Base-by-base conservation (phyloP, 2,113 vertebrate species). In the Synchiropus splendidus region DNA sequence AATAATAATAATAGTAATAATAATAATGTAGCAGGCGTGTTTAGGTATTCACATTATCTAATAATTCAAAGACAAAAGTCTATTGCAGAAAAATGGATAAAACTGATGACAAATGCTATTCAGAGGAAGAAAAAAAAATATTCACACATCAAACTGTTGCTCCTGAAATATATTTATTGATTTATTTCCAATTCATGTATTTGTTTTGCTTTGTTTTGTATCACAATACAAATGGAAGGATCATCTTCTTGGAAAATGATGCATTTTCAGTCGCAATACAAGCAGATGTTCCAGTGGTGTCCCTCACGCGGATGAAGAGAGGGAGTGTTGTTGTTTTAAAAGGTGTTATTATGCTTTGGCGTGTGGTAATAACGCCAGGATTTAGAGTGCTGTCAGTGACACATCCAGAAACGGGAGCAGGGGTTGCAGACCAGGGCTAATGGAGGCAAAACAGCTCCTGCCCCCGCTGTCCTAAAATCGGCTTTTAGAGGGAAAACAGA, bases 251-350 rank as follows among this genome's bases (percentile, higher is more conserved):
- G n/a, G n/a, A n/a, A 27, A 27, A 27, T 27, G 21, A 27, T 27
- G 21, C 21, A 27, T 27, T 5, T 27, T 4, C 21, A 27, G 21
- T 27, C 8, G 65, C 67, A 79, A 81, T 70, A 73, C 61, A 58
- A 82, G 75, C 81, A 83, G 83, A 80, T 83, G 79, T 81, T 78
- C 21, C 72, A 75, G 51, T 67, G 69, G 72, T 74, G 21, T 45
- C 16, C 36, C 64, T 45, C 50, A 31, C 9, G 37, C 42, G 51
- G 48, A 27, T 27, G 43, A 17, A 11, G 38, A 35, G 37, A 32
- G 32, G 14, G 39, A 15, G 39, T 42, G 46, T 46, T 62, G 59
- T 61, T 49, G 61, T 66, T 67, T 54, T 70, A 76, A 76, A 77
- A 79, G 76, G 72, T 79, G 70, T 77, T 74, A 78, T 75, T 72